phyloP scores from a whole-genome alignment of 2,113 vertebrate species.

The Chlorodrepanis virens region DNA sequence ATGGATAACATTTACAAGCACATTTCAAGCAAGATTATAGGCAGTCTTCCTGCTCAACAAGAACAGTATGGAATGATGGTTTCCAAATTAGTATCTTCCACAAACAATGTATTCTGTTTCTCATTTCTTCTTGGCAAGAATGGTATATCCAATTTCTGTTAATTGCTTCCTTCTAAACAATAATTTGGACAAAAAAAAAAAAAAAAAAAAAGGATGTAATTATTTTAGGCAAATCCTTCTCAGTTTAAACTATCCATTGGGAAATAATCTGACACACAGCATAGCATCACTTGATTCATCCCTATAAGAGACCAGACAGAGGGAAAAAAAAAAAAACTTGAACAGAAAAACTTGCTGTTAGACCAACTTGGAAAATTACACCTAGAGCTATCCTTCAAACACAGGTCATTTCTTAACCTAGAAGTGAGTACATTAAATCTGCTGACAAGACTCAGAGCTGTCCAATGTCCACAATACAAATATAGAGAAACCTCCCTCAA shows the following conservation, averaged over 20 bases:
- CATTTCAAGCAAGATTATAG: neutral
- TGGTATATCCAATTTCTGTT: neutral
- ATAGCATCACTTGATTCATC: neutral
- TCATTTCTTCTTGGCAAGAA: conserved; percentile 29
- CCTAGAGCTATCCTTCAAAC: neutral
- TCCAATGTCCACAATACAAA: neutral
- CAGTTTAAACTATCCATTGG: neutral
- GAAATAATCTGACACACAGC: neutral
- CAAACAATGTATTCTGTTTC: neutral
- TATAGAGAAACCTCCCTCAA: neutral
- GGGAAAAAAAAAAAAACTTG: neutral
- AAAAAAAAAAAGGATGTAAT: neutral
- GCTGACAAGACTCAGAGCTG: neutral
- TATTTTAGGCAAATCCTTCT: neutral
- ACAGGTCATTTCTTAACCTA: neutral
- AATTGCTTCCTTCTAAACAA: conserved; percentile 9
- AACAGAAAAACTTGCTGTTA: neutral
- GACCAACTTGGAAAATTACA: neutral
- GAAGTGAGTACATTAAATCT: neutral
- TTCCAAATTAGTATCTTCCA: conserved; percentile 30
- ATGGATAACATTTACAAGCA: neutral
- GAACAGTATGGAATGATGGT: neutral
- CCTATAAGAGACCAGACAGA: neutral
- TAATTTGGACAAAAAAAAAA: neutral
- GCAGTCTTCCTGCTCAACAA: neutral